Conservation (phyloP, 1,140 invertebrate genomes). For the Heliconius hewitsoni region DNA sequence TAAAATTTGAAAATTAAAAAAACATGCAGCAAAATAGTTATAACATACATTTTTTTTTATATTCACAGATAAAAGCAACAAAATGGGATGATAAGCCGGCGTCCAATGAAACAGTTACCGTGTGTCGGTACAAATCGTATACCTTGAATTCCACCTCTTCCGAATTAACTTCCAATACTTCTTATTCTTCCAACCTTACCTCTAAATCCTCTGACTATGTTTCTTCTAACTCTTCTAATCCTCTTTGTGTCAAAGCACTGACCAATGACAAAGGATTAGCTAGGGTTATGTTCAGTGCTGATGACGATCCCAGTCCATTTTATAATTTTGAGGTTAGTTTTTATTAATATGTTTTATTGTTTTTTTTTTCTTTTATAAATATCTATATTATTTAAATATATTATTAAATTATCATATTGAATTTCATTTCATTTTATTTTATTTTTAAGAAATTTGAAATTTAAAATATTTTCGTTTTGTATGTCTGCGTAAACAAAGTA, state of each 20-base stretch:
- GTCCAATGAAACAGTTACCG: conserved; percentile 43
- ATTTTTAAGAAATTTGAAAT: too few species aligned
- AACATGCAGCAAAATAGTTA: background rate
- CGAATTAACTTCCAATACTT: background rate
- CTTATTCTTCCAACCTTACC: background rate
- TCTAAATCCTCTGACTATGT: background rate
- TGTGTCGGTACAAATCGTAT: conserved; percentile 50
- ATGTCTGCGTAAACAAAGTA: too few species aligned
- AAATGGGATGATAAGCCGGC: conserved; percentile 69
- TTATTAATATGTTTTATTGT: background rate
- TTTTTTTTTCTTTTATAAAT: too few species aligned
- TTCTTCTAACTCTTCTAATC: background rate
- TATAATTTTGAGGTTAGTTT: conserved; percentile 56
- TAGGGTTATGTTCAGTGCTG: conserved; percentile 55
- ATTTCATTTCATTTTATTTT: too few species aligned
- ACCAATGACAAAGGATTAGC: conserved; percentile 60
- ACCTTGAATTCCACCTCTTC: background rate
- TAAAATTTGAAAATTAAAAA: too few species aligned
- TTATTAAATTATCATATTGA: too few species aligned
- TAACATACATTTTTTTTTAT: background rate
- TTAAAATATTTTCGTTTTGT: too few species aligned
- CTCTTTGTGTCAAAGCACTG: conserved; percentile 45
- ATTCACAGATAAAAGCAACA: conserved; percentile 58
- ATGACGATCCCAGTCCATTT: conserved; percentile 44
- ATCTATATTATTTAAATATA: too few species aligned